A percentile compares a stretch with the other conserved stretches of the same genome.
Conservation (phyloP, 2,113 vertebrate species). For the Urocynchramus pylzowi region DNA sequence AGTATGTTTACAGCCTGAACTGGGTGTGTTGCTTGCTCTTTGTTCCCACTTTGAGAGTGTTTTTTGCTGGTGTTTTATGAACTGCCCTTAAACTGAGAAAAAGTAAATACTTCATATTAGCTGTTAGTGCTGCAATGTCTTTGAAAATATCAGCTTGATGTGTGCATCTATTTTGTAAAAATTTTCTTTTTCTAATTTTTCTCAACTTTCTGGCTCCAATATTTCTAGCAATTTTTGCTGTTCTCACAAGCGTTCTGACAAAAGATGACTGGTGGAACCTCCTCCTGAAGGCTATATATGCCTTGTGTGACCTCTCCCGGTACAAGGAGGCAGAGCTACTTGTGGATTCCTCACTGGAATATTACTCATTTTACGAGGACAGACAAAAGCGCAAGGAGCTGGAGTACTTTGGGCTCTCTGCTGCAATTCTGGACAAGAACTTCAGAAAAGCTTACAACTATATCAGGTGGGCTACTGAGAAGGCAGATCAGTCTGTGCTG, state of each 20-base stretch:
- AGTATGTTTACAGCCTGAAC: neutral
- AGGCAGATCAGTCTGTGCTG: neutral
- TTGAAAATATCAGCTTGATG: neutral
- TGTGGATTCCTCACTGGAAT: slow-evolving; percentile 93
- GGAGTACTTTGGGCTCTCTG: slow-evolving; percentile 93
- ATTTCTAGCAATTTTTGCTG: slow-evolving; percentile 76
- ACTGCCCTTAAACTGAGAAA: neutral
- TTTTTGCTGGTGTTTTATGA: neutral
- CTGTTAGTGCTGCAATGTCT: neutral
- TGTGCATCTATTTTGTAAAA: neutral
- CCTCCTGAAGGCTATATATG: slow-evolving; percentile 84
- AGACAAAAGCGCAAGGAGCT: slow-evolving; percentile 90
- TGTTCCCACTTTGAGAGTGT: neutral
- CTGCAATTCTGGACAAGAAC: slow-evolving; percentile 91
- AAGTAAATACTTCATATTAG: neutral
- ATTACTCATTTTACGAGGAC: slow-evolving; percentile 95
- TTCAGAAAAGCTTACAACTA: slow-evolving; percentile 95
- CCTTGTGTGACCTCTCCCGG: slow-evolving; percentile 84
- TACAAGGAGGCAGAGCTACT: slow-evolving; percentile 90
- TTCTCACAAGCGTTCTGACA: slow-evolving; percentile 87
- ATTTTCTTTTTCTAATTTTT: neutral
- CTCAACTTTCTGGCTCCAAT: neutral
- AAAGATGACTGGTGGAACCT: slow-evolving; percentile 98
- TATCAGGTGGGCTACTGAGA: slow-evolving; percentile 80
- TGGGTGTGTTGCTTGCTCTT: neutral